Evolutionary conservation across 1,140 invertebrate species (phyloP), one percentile per base, ranked within the genome.

Genomic region (Anastrepha ludens): DNA sequence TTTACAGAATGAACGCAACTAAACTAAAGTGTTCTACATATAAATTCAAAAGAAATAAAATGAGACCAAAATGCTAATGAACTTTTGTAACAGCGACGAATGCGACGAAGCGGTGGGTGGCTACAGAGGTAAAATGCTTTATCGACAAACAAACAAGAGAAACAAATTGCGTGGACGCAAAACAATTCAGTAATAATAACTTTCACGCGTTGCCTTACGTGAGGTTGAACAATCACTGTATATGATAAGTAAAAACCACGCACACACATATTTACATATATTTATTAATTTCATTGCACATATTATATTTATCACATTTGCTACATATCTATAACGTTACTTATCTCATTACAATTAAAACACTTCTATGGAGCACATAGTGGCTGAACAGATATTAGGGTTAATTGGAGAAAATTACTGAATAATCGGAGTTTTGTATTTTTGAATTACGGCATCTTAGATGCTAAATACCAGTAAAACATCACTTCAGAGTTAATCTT

Each of bases 131-230:
- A 11, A 67, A 67, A 67, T 67, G 29, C 65, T 67, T 67, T 67
- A 67, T 67, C 65, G 65, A 11, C 20, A 58, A 50, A 85, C 78
- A 85, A 85, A 50, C 44, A 85, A 39, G 13, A 67, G 29, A 8
- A 86, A 59, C 85, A 86, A 86, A 86, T 39, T 86, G 59, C 29
- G 39, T 86, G 85, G 15, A 86, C 59, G 50, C 50, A 86, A 62
- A 86, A 60, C 39, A 81, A 81, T 81, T 81, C 50, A 50, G 74
- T 50, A 88, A 85, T 86, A 88, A 88, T 86, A 88, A 88, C 87
- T 88, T 88, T 88, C 87, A 88, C 87, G 87, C 87, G 86, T 88
- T 74, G 74, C 86, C 78, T 88, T 88, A 88, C 87, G 87, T 88
- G 87, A 88, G 85, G 67, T 55, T 65, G 74, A 50, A 55, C 74